Evolutionary conservation across 92 coral and sea anemone genomes (phyloP).

Genomic region (Bergia sp.): DNA sequence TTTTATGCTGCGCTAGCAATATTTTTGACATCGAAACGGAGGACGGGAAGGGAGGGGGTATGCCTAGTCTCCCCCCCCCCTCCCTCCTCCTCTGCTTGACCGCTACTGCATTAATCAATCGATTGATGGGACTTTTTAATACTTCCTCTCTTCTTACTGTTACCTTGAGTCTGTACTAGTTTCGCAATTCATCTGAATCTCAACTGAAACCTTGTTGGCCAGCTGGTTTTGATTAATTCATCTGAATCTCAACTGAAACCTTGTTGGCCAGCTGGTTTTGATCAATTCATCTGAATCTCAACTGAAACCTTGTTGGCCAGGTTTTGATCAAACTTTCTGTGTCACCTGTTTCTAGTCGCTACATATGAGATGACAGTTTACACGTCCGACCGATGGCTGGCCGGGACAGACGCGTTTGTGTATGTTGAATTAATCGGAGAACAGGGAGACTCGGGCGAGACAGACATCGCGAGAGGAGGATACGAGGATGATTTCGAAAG

Average conservation of each 20-base stretch:
- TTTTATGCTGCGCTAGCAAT: too few relatives aligned
- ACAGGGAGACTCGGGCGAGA: conserved; percentile 69
- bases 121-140: too few relatives aligned
- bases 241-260: not conserved
- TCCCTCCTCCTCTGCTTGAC: too few relatives aligned
- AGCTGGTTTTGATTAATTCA: too few relatives aligned
- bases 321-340: not conserved
- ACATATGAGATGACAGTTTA: conserved; percentile 42
- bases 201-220: too few relatives aligned
- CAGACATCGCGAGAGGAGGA: conserved; percentile 44
- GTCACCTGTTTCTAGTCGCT: conserved; percentile 4
- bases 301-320: not conserved
- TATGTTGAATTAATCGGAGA: conserved; percentile 54
- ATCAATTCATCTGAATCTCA: not conserved
- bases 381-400: conserved; percentile 46
- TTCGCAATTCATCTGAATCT: not conserved
- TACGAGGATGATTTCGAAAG: conserved; percentile 60
- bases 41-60: too few relatives aligned
- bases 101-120: too few relatives aligned
- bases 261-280: too few relatives aligned
- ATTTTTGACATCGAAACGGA: too few relatives aligned
- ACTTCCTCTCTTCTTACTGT: too few relatives aligned
- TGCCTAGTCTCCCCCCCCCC: too few relatives aligned
- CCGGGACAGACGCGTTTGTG: conserved; percentile 63
- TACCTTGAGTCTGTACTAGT: too few relatives aligned